Conservation (phyloP, 2,888 invertebrate genomes). For the Rapana venosa region DNA sequence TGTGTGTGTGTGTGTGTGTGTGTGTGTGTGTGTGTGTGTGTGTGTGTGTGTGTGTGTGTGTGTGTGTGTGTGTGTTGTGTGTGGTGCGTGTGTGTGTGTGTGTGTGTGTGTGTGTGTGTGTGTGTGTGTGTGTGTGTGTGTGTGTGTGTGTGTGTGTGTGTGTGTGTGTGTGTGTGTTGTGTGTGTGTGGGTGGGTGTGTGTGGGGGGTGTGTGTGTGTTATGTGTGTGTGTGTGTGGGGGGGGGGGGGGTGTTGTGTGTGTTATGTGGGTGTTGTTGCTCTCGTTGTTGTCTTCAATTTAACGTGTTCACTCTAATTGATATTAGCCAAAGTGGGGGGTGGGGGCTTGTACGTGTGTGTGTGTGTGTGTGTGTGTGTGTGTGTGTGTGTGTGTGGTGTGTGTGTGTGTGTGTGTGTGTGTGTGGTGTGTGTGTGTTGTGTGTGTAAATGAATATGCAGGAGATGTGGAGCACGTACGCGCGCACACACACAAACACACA, state of each 20-base stretch:
- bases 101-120: not conserved
- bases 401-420: not conserved
- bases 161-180: slow-evolving; percentile 2
- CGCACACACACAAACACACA: no score
- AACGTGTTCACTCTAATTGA: no score
- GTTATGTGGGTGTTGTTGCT: no score
- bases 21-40: slow-evolving; percentile 6
- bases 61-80: not conserved
- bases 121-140: not conserved
- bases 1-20: slow-evolving; percentile 10
- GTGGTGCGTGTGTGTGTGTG: not conserved
- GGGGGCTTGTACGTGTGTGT: not conserved
- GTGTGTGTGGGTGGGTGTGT: slow-evolving; percentile 7
- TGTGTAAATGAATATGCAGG: no score
- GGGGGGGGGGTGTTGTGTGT: no score
- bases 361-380: not conserved
- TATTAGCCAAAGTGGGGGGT: no score
- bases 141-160: not conserved
- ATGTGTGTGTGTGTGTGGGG: not conserved
- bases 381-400: slow-evolving; percentile 9
- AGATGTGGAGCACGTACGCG: no score
- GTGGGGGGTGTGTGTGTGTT: not conserved
- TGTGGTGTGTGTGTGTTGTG: no score
- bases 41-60: no score
- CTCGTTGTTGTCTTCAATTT: no score